Evolutionary conservation across 1,140 invertebrate species (phyloP).

Genomic region (Episyrphus balteatus): DNA sequence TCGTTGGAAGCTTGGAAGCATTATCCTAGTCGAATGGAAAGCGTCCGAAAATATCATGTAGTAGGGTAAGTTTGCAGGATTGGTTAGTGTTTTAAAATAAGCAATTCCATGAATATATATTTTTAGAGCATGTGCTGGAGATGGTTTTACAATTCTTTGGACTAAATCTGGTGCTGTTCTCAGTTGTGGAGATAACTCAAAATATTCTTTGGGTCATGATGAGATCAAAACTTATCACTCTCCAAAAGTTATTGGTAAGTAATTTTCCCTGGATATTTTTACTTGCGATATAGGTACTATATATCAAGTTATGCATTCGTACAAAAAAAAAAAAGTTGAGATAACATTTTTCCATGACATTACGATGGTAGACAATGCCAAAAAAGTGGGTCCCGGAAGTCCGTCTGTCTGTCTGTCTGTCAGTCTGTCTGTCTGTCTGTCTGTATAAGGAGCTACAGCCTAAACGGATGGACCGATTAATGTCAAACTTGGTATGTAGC

Average conservation of each 20-base stretch:
- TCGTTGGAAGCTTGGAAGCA: slow-evolving; percentile 41
- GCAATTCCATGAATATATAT: neutral
- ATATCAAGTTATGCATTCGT: no score
- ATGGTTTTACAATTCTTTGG: slow-evolving; percentile 52
- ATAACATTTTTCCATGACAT: no score
- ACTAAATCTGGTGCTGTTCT: slow-evolving; percentile 58
- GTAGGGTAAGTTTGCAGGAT: slow-evolving; percentile 38
- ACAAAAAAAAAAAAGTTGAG: no score
- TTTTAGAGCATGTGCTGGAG: slow-evolving; percentile 42
- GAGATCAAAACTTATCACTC: slow-evolving; percentile 45
- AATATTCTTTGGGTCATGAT: slow-evolving; percentile 56
- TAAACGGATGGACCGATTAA: no score
- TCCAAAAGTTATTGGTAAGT: slow-evolving; percentile 51
- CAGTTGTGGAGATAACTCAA: slow-evolving; percentile 56
- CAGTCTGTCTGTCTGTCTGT: no score
- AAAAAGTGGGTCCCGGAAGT: no score
- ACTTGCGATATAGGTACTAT: no score
- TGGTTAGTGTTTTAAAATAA: neutral
- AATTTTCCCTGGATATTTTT: no score
- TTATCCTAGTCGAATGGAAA: slow-evolving; percentile 47
- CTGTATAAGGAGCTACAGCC: no score
- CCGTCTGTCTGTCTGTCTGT: no score
- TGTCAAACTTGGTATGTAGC: no score
- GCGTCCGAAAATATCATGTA: slow-evolving; percentile 49
- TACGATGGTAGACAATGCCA: no score